Percentiles rank a stretch among this genome's conserved stretches.
Conservation (phyloP, 2,797 vertebrate species). For the Hydrocynus forskahlii region DNA sequence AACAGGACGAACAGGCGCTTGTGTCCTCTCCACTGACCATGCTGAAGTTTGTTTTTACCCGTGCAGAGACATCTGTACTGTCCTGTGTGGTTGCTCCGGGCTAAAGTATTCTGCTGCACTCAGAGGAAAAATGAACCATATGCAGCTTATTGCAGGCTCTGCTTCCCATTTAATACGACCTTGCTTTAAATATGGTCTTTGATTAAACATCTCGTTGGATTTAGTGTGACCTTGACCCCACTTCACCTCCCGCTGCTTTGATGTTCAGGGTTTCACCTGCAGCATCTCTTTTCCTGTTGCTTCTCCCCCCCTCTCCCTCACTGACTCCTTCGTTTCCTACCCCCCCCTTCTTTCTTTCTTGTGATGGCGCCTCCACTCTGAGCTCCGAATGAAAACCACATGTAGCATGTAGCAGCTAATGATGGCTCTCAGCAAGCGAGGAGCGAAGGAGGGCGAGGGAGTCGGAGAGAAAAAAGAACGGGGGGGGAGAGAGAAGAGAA, state of each 20-base stretch:
- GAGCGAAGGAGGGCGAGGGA: constrained; percentile 1
- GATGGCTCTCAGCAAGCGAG: constrained; percentile 60
- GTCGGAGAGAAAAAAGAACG: background rate
- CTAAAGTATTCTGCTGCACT: constrained; percentile 34
- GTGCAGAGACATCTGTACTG: constrained; percentile 29
- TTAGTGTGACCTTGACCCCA: constrained; percentile 69
- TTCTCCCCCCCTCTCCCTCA: background rate
- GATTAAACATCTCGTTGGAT: constrained; percentile 30
- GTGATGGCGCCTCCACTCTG: constrained; percentile 60
- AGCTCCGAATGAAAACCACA: constrained; percentile 74
- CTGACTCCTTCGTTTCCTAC: background rate
- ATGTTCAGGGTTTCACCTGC: constrained; percentile 67
- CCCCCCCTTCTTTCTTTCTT: constrained; percentile 57
- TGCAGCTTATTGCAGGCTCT: constrained; percentile 64
- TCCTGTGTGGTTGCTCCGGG: constrained; percentile 30
- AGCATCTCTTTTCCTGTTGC: constrained; percentile 41
- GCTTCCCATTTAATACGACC: constrained; percentile 66
- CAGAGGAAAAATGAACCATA: constrained; percentile 49
- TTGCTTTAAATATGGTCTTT: constrained; percentile 46
- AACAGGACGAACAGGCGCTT: constrained; percentile 1
- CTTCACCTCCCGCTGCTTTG: constrained; percentile 62
- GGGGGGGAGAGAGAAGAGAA: constrained; percentile 15
- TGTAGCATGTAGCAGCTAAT: constrained; percentile 77
- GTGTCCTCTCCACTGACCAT: constrained; percentile 15
- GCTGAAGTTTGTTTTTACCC: constrained; percentile 11